These are phyloP conservation scores for Polia nebulosa DNA, from an alignment of 2,888 invertebrate genomes.

Conservation along the genomic window DNA sequence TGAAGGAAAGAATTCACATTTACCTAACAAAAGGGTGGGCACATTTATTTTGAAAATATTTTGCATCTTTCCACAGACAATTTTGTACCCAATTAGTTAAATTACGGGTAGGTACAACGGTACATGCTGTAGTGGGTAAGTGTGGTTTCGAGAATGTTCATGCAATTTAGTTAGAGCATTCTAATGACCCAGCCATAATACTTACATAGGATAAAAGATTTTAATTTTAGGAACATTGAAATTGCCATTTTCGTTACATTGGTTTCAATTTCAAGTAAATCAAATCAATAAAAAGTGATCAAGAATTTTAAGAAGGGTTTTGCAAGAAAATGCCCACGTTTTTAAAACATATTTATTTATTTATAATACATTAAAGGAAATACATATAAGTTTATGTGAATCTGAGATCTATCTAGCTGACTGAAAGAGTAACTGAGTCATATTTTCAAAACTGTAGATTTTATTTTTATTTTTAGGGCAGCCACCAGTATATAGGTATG, in stretches of 20 bases:
- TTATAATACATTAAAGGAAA: conserved; percentile 42
- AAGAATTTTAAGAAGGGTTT: not conserved
- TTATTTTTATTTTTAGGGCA: no score
- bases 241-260: not conserved
- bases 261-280: not conserved
- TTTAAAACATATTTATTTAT: conserved; percentile 30
- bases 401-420: conserved; percentile 59
- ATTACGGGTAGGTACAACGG: not conserved
- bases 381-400: conserved; percentile 29
- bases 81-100: not conserved
- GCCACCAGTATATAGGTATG: no score
- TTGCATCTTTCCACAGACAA: not conserved
- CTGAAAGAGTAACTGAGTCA: conserved; percentile 36
- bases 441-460: conserved; percentile 20
- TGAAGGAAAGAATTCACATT: not conserved
- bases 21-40: not conserved
- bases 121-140: not conserved
- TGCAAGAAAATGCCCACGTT: not conserved
- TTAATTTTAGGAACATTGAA: no score
- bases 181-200: no score
- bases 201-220: not conserved
- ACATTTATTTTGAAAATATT: not conserved
- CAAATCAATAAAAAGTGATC: not conserved
- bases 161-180: not conserved
- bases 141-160: not conserved